Evolutionary conservation across 1,140 invertebrate species (phyloP), one percentile per base, ranked within the genome.

Genomic region (Ceratitis capitata): DNA sequence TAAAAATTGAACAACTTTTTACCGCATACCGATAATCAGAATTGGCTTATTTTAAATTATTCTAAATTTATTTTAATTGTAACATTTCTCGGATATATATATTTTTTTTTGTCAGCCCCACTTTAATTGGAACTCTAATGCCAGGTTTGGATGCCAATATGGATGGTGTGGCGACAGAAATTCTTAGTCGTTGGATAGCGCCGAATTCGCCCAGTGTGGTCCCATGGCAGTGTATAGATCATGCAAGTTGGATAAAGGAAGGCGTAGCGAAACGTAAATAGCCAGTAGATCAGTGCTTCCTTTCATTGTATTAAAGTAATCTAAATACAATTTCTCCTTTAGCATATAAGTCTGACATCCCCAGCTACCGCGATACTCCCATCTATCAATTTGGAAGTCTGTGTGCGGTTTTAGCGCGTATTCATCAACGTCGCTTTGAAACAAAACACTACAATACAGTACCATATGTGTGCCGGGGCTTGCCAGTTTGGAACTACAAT

Each of bases 401-500:
- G 7, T 86, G 89, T 84, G 85, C 86, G 4, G 84, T 89, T 26
- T 56, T 91, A n/a, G 86, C 88, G 29, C 83, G 85, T 23, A 87
- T 91, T 51, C 90, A 91, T 39, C 85, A 88, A 82, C 87, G 89
- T 39, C 84, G 86, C 14, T 84, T 87, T 23, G 90, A 91, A 82
- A 83, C 87, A 3, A 86, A 86, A 29, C 74, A 88, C 53, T 90
- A 91, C 85, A 91, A 90, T 53, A 88, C 82, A 42, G 88, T 91
- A 58, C 85, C 89, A 14, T 91, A 90, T 78, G 89, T 91, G 4
- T 91, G 87, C 29, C 88, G 90, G 12, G 90, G 90, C 9, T 74
- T 91, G 19, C 90, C 90, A 35, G 90, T 88, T 53, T 91, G 90
- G 90, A 91, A 91, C 87, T 58, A 87, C 3, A 87, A 87, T 78